These are phyloP conservation scores for Tenebrosternarchus preto DNA, from an alignment of 2,113 vertebrate genomes.

Conservation along the genomic window DNA sequence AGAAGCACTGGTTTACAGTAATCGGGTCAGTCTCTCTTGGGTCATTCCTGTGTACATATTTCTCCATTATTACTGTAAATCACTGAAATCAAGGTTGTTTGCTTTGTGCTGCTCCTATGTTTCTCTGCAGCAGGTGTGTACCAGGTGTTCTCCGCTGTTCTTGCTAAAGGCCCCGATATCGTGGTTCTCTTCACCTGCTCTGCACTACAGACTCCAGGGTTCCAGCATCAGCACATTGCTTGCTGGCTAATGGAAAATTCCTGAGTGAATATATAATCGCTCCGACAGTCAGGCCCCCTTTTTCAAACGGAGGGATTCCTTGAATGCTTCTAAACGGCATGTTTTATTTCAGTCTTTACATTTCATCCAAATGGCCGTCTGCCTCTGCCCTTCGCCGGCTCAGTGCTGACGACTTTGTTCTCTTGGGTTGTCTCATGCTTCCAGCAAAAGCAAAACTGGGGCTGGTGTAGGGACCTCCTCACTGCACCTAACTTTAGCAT, in stretches of 20 bases:
- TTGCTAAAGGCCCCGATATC: conserved; percentile 18
- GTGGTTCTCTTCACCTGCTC: conserved; percentile 38
- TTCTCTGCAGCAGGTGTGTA: not conserved
- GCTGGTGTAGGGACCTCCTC: not conserved
- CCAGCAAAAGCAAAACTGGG: conserved; percentile 16
- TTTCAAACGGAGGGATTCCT: conserved; percentile 10
- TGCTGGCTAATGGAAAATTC: conserved; percentile 54
- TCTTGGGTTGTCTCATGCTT: not conserved
- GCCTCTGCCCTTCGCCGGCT: conserved; percentile 15
- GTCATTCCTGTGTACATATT: conserved; percentile 38
- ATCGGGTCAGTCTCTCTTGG: conserved; percentile 54
- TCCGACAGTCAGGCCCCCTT: conserved; percentile 15
- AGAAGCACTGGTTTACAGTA: conserved; percentile 42
- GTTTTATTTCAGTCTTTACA: conserved; percentile 18
- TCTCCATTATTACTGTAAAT: conserved; percentile 37
- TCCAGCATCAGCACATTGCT: conserved; percentile 52
- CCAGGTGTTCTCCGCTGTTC: not conserved
- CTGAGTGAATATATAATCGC: conserved; percentile 45
- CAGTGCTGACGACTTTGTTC: conserved; percentile 2
- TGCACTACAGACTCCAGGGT: conserved; percentile 41
- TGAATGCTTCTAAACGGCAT: conserved; percentile 35
- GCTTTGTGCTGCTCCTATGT: conserved; percentile 5
- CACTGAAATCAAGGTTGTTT: conserved; percentile 26
- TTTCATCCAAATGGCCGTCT: conserved; percentile 27
- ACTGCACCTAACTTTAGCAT: conserved; percentile 40